Conservation (phyloP, 30 jellyfish, hydroid and myxozoan genomes). For the Mastigias papua region DNA sequence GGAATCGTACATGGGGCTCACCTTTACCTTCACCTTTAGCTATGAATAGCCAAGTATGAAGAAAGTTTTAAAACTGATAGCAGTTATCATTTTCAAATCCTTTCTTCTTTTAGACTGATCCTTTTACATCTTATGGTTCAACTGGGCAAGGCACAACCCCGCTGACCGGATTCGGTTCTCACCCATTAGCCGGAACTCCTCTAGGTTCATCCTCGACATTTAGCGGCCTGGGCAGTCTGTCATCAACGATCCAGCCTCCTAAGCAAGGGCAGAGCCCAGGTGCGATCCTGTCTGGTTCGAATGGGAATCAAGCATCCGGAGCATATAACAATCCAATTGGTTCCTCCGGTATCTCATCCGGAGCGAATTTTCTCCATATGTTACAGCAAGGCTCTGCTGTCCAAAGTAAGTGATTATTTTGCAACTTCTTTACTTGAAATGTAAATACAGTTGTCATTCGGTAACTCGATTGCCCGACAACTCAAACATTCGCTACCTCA, state of each 20-base stretch:
- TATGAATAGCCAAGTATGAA: no score
- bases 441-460: no score
- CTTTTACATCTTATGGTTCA: slow-evolving; percentile 54
- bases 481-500: no score
- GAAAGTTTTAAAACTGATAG: no score
- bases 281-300: slow-evolving; percentile 42
- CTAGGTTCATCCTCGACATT: slow-evolving; percentile 77
- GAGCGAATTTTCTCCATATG: slow-evolving; percentile 58
- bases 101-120: slow-evolving; percentile 73
- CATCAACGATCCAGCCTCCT: slow-evolving; percentile 81
- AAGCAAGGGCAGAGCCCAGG: slow-evolving; percentile 60
- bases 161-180: slow-evolving; percentile 75
- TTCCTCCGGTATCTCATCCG: slow-evolving; percentile 52
- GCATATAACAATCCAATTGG: slow-evolving; percentile 36
- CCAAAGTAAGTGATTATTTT: slow-evolving; percentile 30
- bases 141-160: slow-evolving; percentile 69
- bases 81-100: no score
- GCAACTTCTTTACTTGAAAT: not conserved
- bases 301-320: slow-evolving; percentile 57
- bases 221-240: slow-evolving; percentile 81
- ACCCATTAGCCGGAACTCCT: slow-evolving; percentile 81
- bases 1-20: no score
- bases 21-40: no score
- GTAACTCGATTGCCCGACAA: not conserved
- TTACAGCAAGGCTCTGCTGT: slow-evolving; percentile 49